Base-by-base conservation (phyloP, 1,140 invertebrate genomes). In the Heliconius hermathena region DNA sequence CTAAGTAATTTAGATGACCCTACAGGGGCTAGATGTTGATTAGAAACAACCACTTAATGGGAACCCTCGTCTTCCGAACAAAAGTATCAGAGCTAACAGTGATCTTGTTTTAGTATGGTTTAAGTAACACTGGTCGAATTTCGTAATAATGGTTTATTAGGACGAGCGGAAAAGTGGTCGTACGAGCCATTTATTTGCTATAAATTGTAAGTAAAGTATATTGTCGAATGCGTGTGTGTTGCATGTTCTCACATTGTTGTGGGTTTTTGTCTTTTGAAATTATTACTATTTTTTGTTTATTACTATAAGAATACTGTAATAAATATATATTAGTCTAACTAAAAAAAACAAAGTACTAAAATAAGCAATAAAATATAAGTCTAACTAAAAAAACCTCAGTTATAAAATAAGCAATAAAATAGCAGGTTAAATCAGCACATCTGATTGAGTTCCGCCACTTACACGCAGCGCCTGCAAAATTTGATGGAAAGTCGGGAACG, bases 1-100 rank as follows among this genome's bases (percentile, higher is more conserved):
- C 82, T 91, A 88, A 92, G 90, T 91, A 91, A 93, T 92, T 92
- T 87, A 83, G 88, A 91, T 89, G 89, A 84, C 82, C 86, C 89
- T 80, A 78, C 77, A 70, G 86, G 85, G 88, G 86, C 76, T 80
- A 87, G 85, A 86, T 83, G 82, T 89, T 91, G 88, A 91, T 91
- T 89, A 91, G 87, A 87, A 89, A 86, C 86, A 88, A 88, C 88
- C 89, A 89, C 84, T 87, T 79, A 84, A 81, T 77, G 73, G 81
- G 85, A 86, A 81, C 82, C 84, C 76, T 82, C 22, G 18, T 83
- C 78, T 82, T 74, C n/a, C 78, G 76, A 75, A 82, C 80, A 83
- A 83, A 79, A 78, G 81, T 79, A 76, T 80, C 54, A 29, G 71
- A 77, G 41, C 36, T 79, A 49, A 60, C 71, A 74, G 57, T 49